Conservation (phyloP, 2,113 vertebrate genomes). For the Osmerus mordax region DNA sequence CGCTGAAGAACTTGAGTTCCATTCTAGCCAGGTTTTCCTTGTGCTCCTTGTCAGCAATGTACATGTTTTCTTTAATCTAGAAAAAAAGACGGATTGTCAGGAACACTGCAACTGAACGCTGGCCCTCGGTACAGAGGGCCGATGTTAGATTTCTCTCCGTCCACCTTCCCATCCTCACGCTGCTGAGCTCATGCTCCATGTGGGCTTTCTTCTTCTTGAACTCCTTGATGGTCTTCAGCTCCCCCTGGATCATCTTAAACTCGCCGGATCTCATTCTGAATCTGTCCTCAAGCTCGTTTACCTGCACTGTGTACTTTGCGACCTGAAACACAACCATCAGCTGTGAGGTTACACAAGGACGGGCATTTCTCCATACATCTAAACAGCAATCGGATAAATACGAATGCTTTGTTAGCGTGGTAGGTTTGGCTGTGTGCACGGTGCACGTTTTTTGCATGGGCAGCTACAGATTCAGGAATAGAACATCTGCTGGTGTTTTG, state of each 20-base stretch:
- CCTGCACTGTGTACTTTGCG: slow-evolving; percentile 61
- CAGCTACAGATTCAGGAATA: slow-evolving; percentile 36
- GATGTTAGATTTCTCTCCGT: background rate
- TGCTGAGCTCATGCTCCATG: slow-evolving; percentile 78
- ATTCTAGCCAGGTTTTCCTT: slow-evolving; percentile 72
- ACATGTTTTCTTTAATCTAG: slow-evolving; percentile 76
- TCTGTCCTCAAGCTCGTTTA: slow-evolving; percentile 73
- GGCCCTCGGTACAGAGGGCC: background rate
- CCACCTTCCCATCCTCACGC: slow-evolving; percentile 52
- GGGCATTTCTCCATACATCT: too few species aligned
- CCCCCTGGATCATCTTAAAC: slow-evolving; percentile 75
- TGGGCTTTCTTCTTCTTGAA: slow-evolving; percentile 74
- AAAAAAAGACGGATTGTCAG: slow-evolving; percentile 4
- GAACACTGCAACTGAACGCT: too few species aligned
- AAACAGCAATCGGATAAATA: too few species aligned
- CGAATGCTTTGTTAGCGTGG: too few species aligned
- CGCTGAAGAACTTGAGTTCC: slow-evolving; percentile 78
- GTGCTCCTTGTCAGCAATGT: slow-evolving; percentile 69
- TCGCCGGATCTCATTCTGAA: slow-evolving; percentile 73
- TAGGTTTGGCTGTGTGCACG: background rate
- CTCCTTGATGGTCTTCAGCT: slow-evolving; percentile 76
- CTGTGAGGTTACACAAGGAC: too few species aligned
- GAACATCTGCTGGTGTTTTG: slow-evolving; percentile 21
- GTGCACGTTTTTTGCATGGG: slow-evolving; percentile 1
- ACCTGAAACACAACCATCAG: slow-evolving; percentile 57